These are phyloP conservation scores for Aquatica leii DNA, from an alignment of 2,888 invertebrate species.

Conservation along the genomic window DNA sequence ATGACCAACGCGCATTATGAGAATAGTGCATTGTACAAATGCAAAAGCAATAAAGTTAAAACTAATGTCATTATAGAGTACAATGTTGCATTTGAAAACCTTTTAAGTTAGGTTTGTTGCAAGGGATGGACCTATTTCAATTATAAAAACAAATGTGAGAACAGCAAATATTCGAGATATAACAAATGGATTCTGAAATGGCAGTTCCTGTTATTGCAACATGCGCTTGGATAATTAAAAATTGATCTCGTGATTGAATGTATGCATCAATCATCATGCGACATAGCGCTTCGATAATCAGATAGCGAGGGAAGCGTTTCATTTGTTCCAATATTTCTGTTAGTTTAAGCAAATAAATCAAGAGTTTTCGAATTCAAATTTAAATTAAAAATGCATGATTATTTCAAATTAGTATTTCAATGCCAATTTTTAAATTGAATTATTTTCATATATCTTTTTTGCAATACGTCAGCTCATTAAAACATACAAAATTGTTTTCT, in stretches of 20 bases:
- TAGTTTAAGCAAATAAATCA: slow-evolving; percentile 25
- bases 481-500: no score
- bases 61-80: slow-evolving; percentile 8
- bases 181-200: slow-evolving; percentile 32
- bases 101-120: background rate
- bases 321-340: slow-evolving; percentile 29
- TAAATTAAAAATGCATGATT: slow-evolving; percentile 17
- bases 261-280: slow-evolving; percentile 43
- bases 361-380: slow-evolving; percentile 20
- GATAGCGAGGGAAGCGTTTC: slow-evolving; percentile 28
- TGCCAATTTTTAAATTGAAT: no score
- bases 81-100: slow-evolving; percentile 8
- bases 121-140: slow-evolving; percentile 17
- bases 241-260: slow-evolving; percentile 45
- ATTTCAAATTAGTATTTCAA: no score
- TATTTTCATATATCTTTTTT: no score
- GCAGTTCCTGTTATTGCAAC: slow-evolving; percentile 36
- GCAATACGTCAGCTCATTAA: no score
- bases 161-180: slow-evolving; percentile 21
- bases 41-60: slow-evolving; percentile 6
- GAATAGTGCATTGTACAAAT: background rate
- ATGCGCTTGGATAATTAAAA: slow-evolving; percentile 42
- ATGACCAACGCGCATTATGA: slow-evolving; percentile 1
- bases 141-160: slow-evolving; percentile 30
- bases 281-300: slow-evolving; percentile 41